These are phyloP conservation scores for Odontomachus brunneus DNA, from an alignment of 1,140 invertebrate species.

Conservation along the genomic window DNA sequence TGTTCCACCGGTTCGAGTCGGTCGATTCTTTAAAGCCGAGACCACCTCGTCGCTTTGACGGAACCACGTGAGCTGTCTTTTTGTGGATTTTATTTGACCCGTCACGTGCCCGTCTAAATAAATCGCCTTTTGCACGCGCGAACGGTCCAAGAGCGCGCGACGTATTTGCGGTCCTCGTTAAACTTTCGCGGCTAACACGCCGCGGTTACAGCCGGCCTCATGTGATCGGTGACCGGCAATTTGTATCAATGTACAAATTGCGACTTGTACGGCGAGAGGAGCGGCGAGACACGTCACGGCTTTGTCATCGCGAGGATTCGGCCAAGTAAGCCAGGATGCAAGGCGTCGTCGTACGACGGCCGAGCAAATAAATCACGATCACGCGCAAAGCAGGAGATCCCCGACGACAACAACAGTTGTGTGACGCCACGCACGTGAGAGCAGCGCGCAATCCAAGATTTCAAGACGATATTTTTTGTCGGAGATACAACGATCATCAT, in stretches of 20 bases:
- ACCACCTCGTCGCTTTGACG: neutral
- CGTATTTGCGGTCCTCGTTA: constrained; percentile 38
- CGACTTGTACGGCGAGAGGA: constrained; percentile 23
- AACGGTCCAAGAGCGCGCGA: neutral
- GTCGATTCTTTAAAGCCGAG: no score
- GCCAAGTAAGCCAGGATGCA: constrained; percentile 7
- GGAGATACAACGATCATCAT: no score
- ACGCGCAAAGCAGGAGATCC: constrained; percentile 10
- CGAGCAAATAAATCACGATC: constrained; percentile 1
- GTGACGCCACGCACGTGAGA: neutral
- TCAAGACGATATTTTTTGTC: no score
- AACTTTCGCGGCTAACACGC: constrained; percentile 34
- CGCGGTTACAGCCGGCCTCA: constrained; percentile 14
- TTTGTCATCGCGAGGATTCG: constrained; percentile 32
- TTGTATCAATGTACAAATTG: constrained; percentile 47
- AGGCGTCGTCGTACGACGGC: neutral
- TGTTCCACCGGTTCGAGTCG: constrained; percentile 20
- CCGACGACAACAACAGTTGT: no score
- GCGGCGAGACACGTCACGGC: constrained; percentile 15
- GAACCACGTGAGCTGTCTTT: constrained; percentile 1
- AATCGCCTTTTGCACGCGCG: constrained; percentile 21
- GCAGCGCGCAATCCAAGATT: neutral
- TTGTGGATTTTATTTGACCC: constrained; percentile 16
- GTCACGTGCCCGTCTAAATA: constrained; percentile 23
- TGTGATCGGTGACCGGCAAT: constrained; percentile 55